These are phyloP conservation scores for Cygnus atratus DNA, from an alignment of 2,113 vertebrate genomes.

Conservation along the genomic window DNA sequence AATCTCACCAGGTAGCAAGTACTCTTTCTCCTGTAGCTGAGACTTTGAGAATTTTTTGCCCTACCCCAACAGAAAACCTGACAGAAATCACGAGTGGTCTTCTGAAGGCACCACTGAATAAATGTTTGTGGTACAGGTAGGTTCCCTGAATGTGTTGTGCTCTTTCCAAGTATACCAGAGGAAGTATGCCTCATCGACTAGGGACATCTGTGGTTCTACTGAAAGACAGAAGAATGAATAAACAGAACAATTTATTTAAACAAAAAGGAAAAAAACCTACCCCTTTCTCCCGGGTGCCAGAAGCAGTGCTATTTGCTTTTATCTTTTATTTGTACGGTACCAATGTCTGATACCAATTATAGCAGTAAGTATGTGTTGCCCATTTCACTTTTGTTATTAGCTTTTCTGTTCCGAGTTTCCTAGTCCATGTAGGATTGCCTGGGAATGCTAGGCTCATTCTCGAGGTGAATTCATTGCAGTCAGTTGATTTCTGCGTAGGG, in stretches of 20 bases:
- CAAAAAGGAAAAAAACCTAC: neutral
- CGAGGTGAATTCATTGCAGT: neutral
- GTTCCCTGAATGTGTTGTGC: neutral
- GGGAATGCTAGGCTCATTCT: neutral
- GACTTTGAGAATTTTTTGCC: too few species aligned
- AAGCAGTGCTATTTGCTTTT: constrained; percentile 9
- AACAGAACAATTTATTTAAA: neutral
- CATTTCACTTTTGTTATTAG: neutral
- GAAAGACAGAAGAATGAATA: constrained; percentile 15
- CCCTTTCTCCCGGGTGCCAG: neutral
- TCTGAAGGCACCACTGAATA: neutral
- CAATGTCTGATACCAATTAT: neutral
- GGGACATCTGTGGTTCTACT: neutral
- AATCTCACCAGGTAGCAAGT: neutral
- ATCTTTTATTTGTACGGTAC: neutral
- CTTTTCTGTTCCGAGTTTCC: neutral
- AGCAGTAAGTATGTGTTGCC: neutral
- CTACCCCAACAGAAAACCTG: neutral
- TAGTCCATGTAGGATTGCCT: neutral
- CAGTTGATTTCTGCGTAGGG: neutral
- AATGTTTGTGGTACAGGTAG: neutral
- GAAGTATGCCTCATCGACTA: constrained; percentile 13
- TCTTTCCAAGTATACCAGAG: constrained; percentile 1
- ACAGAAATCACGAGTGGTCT: neutral
- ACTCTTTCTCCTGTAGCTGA: neutral